Base-by-base conservation (phyloP, 2,888 invertebrate genomes). In the Choreutis nemorana region DNA sequence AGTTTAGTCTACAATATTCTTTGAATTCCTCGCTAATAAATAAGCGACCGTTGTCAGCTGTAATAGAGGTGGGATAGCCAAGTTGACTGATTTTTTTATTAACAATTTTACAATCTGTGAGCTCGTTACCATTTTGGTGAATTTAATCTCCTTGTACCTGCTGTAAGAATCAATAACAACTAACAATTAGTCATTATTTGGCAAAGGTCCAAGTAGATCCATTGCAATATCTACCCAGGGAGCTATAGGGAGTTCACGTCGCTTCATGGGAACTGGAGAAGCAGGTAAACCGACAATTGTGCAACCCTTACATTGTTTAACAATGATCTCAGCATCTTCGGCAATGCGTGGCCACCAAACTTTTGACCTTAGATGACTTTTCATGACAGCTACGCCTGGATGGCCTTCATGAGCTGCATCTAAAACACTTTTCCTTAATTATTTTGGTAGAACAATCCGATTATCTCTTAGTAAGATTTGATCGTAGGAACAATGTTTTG, bases 361-460 rank as follows among this genome's bases (percentile, higher is more conserved):
- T 26, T 33, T 33, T 3, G 26, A 26, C 9, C 42, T 29, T 2
- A 40, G 23, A 2, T 38, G 21, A 4, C 26, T 22, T 30, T 39
- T 39, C 37, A 34, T 39, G 13, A 24, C 26, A 1, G 38, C 41
- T 8, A 44, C 43, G 4, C 48, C 46, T 1, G 46, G 42, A 28
- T 51, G 51, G 1, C 55, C 55, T 29, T 55, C 46, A 23, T 55
- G 52, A 2, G 44, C 48, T 10, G 40, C 32, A 4, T 31, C 32
- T 26, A 47, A 29, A 3, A 39, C 39, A 11, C 26, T 23, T 25
- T 41, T 23, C 12, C 37, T n/a, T 2, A 46, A 30, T 12, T 24
- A 2, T 2, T 32, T 10, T 9, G 32, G 32, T 8, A 32, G 24
- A 0, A 32, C 28, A 14, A 32, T 23, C 10, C 11, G 10, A 6